Percentiles rank a stretch among this genome's conserved stretches.
phyloP scores from a whole-genome alignment of 2,797 vertebrate genomes.

The Gila robusta region DNA sequence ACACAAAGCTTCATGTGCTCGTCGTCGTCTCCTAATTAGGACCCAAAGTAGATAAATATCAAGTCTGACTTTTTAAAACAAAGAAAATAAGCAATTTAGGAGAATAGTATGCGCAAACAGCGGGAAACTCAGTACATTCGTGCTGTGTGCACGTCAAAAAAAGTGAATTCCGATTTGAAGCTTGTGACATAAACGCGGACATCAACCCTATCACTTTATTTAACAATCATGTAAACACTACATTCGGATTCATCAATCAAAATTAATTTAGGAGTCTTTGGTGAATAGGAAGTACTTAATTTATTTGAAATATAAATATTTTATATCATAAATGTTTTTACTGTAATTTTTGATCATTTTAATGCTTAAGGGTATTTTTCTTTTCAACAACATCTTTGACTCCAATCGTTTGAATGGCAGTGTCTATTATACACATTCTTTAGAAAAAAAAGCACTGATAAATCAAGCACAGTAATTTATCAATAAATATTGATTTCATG shows the following conservation, averaged over 20 bases:
- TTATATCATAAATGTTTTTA: background rate
- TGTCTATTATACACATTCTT: background rate
- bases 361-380: background rate
- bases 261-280: background rate
- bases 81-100: background rate
- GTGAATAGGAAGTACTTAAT: background rate
- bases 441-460: background rate
- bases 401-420: background rate
- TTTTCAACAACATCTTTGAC: background rate
- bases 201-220: no score
- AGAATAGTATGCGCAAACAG: background rate
- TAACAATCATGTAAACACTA: no score
- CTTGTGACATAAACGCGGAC: no score
- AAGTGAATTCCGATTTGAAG: no score
- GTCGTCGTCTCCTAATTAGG: background rate
- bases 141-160: no score
- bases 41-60: background rate
- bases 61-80: background rate
- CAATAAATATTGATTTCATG: background rate
- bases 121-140: background rate
- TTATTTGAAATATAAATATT: background rate
- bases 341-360: background rate
- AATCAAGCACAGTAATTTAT: background rate
- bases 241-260: no score
- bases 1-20: background rate